phyloP scores from a whole-genome alignment of 2,797 vertebrate genomes.

The Hippopotamyrus pictus region DNA sequence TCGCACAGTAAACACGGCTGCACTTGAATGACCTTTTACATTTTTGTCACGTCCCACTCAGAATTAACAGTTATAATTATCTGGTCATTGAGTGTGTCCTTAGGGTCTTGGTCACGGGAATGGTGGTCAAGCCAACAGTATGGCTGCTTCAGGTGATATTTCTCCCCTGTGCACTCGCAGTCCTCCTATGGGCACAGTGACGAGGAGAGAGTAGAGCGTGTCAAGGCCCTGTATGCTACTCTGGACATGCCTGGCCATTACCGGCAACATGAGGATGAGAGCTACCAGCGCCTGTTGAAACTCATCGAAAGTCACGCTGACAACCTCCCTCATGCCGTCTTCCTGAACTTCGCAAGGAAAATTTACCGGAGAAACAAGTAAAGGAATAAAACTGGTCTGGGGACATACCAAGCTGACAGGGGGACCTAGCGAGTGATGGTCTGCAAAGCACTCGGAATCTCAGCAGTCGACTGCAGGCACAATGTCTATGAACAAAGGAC shows the following conservation, averaged over 20 bases:
- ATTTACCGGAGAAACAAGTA: constrained; percentile 90
- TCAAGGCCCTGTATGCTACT: constrained; percentile 75
- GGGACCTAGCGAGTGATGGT: background rate
- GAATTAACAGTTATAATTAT: background rate
- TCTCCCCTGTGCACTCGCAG: constrained; percentile 46
- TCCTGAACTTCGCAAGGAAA: constrained; percentile 75
- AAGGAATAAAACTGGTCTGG: constrained; percentile 27
- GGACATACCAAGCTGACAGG: background rate
- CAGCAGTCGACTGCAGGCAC: background rate
- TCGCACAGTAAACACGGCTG: background rate
- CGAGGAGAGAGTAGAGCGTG: constrained; percentile 67
- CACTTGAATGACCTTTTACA: background rate
- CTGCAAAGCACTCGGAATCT: background rate
- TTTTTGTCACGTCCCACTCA: background rate
- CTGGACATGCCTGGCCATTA: constrained; percentile 67
- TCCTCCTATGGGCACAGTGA: constrained; percentile 80
- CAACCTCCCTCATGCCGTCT: constrained; percentile 70
- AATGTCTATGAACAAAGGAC: background rate
- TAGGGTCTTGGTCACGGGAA: background rate
- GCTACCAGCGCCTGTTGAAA: constrained; percentile 69
- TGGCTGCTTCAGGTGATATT: background rate
- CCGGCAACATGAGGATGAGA: constrained; percentile 72
- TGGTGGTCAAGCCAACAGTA: background rate
- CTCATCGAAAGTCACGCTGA: constrained; percentile 66
- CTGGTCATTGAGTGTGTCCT: background rate